phyloP scores from a whole-genome alignment of 2,797 vertebrate species.

The Melanotaenia trifasciata region DNA sequence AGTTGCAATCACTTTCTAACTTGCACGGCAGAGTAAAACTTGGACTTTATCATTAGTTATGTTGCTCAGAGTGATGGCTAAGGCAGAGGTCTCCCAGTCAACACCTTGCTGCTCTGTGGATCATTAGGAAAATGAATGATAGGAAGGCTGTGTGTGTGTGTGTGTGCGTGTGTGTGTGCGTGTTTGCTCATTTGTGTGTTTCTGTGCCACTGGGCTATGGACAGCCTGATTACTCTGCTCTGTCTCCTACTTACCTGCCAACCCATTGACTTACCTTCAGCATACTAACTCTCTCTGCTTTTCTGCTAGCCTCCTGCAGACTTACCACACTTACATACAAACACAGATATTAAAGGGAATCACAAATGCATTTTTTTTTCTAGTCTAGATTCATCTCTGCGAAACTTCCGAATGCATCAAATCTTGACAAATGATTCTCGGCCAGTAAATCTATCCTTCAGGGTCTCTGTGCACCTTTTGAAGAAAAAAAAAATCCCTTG shows the following conservation, averaged over 20 bases:
- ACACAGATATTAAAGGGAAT: conserved; percentile 53
- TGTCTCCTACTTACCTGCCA: conserved; percentile 77
- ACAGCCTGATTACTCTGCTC: conserved; percentile 76
- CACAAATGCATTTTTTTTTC: conserved; percentile 83
- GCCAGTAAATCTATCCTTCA: conserved; percentile 84
- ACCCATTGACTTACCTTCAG: conserved; percentile 77
- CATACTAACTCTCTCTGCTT: conserved; percentile 72
- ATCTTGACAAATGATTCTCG: conserved; percentile 84
- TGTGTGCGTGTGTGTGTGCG: conserved; percentile 22
- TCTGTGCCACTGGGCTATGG: conserved; percentile 68
- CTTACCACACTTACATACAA: conserved; percentile 31
- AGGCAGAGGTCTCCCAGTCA: conserved; percentile 72
- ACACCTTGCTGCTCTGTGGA: conserved; percentile 71
- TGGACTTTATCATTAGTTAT: conserved; percentile 65
- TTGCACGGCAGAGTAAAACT: conserved; percentile 40
- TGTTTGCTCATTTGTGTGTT: conserved; percentile 18
- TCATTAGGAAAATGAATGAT: conserved; percentile 82
- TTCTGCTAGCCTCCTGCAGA: conserved; percentile 19
- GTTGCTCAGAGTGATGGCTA: conserved; percentile 69
- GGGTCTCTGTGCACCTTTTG: conserved; percentile 81
- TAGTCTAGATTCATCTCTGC: conserved; percentile 83
- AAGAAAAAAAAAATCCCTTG: conserved; percentile 66
- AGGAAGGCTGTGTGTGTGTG: conserved; percentile 30
- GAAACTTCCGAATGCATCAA: conserved; percentile 86
- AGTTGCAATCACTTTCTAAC: conserved; percentile 24